These are phyloP conservation scores for Burhinus bistriatus DNA, from an alignment of 2,113 vertebrate genomes.

Conservation along the genomic window DNA sequence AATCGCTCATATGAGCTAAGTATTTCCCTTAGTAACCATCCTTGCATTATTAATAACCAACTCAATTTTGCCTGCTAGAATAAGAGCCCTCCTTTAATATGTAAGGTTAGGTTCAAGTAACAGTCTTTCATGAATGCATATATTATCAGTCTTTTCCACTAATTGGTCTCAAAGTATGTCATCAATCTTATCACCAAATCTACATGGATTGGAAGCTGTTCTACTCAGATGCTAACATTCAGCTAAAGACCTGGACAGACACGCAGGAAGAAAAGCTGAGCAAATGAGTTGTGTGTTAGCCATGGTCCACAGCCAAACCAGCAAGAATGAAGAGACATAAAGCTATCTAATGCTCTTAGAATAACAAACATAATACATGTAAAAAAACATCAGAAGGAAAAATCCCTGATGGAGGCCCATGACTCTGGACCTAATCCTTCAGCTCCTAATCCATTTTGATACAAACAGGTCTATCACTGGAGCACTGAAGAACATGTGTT, in stretches of 20 bases:
- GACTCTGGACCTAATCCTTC: neutral
- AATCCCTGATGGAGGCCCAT: neutral
- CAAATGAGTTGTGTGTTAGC: neutral
- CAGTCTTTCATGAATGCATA: neutral
- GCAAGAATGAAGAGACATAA: neutral
- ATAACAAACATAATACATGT: neutral
- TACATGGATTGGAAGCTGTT: neutral
- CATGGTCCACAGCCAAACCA: neutral
- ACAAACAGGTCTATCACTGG: neutral
- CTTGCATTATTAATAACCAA: conserved; percentile 54
- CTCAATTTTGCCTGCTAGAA: conserved; percentile 32
- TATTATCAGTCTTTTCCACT: neutral
- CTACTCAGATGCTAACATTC: neutral
- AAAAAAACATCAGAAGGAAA: neutral
- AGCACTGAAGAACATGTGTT: neutral
- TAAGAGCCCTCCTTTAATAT: conserved; percentile 23
- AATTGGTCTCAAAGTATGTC: neutral
- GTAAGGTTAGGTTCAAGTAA: conserved; percentile 7
- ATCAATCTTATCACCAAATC: conserved; percentile 15
- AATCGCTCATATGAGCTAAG: conserved; percentile 22
- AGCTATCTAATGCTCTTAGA: neutral
- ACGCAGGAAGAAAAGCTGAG: neutral
- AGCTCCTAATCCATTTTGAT: neutral
- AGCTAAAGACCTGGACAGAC: neutral
- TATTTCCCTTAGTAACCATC: conserved; percentile 41